A percentile compares a stretch with the other conserved stretches of the same genome.
Conservation (phyloP, 2,113 vertebrate species). For the Mellivora capensis region DNA sequence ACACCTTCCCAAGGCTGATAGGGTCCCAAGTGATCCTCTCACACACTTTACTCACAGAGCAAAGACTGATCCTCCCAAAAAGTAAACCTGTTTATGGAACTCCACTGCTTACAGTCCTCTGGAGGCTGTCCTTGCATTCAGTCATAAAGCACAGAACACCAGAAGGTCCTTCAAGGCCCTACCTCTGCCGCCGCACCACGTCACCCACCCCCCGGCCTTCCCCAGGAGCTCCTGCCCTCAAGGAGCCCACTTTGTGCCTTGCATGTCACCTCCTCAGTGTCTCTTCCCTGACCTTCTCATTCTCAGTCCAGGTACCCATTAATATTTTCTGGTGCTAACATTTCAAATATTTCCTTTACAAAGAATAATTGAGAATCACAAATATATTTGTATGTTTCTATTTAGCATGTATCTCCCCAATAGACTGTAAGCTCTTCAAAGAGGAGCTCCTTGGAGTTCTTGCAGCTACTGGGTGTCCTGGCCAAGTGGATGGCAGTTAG, state of each 20-base stretch:
- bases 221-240: neutral
- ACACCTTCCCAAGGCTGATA: neutral
- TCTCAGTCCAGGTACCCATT: neutral
- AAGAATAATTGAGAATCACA: neutral
- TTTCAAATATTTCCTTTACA: neutral
- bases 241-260: neutral
- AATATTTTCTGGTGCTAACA: neutral
- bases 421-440: neutral
- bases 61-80: neutral
- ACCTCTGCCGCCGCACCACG: rapidly evolving
- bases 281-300: neutral
- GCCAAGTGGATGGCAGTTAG: neutral
- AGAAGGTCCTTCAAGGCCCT: neutral
- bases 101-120: neutral
- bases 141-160: neutral
- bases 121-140: no score
- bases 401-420: neutral
- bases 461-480: neutral
- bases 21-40: neutral
- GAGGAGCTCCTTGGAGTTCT: neutral
- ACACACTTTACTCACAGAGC: neutral
- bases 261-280: neutral
- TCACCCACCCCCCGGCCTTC: no score
- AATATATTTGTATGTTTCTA: neutral
- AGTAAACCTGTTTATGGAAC: neutral